Percentiles rank a stretch among this genome's conserved stretches.
Conservation (phyloP, 2,888 invertebrate genomes). For the Phaedon cochleariae region DNA sequence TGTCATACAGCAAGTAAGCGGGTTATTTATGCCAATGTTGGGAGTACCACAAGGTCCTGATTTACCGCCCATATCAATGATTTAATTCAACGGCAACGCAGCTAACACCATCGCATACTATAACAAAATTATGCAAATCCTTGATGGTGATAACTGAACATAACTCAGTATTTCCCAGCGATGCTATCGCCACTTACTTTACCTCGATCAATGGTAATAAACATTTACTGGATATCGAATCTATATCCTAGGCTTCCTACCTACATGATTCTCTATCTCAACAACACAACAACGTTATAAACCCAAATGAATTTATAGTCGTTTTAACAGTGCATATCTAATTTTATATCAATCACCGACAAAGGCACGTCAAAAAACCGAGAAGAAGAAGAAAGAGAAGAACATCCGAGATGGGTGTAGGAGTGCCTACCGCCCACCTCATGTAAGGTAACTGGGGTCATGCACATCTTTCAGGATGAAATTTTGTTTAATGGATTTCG, state of each 20-base stretch:
- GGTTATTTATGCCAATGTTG: too few species aligned
- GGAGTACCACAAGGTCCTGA: too few species aligned
- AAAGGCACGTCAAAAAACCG: slow-evolving; percentile 34
- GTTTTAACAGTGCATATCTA: slow-evolving; percentile 37
- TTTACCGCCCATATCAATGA: too few species aligned
- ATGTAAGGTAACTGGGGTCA: slow-evolving; percentile 31
- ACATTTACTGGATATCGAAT: neutral
- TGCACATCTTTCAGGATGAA: slow-evolving; percentile 31
- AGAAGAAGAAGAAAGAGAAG: slow-evolving; percentile 14
- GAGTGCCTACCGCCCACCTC: slow-evolving; percentile 25
- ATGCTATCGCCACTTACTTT: neutral
- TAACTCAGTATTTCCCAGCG: neutral
- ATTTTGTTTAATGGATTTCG: slow-evolving; percentile 27
- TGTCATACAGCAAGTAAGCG: too few species aligned
- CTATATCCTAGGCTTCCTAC: neutral
- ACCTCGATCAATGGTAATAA: neutral
- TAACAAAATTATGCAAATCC: too few species aligned
- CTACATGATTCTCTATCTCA: too few species aligned
- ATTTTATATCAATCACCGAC: slow-evolving; percentile 38
- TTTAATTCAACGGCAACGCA: too few species aligned
- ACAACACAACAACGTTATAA: slow-evolving; percentile 5
- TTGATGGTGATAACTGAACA: too few species aligned
- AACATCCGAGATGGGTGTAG: slow-evolving; percentile 19
- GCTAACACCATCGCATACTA: too few species aligned
- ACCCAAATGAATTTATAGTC: slow-evolving; percentile 26